Conservation (phyloP, 1,140 invertebrate species). For the Macrobrachium rosenbergii region DNA sequence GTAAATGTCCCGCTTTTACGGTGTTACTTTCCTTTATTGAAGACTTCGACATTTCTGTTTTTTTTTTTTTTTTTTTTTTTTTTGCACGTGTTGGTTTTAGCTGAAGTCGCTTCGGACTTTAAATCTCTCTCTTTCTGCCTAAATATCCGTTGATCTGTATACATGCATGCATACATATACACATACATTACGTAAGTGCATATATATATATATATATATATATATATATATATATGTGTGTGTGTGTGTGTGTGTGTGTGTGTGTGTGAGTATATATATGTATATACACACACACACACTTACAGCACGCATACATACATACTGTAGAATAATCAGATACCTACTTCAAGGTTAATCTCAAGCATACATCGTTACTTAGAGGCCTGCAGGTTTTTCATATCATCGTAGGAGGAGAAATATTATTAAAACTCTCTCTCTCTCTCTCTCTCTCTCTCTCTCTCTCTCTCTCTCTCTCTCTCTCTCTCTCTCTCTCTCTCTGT, state of each 20-base stretch:
- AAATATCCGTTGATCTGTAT: too few species aligned
- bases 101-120: too few species aligned
- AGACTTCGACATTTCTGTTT: too few species aligned
- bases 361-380: too few species aligned
- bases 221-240: conserved; percentile 35
- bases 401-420: too few species aligned
- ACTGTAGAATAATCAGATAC: too few species aligned
- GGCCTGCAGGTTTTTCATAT: neutral
- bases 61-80: too few species aligned
- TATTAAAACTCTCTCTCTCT: conserved; percentile 9
- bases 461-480: conserved; percentile 13
- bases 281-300: neutral
- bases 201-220: conserved; percentile 14
- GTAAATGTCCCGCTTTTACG: too few species aligned
- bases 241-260: neutral
- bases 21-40: too few species aligned
- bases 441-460: conserved; percentile 18
- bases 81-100: too few species aligned
- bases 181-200: neutral
- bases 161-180: neutral
- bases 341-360: too few species aligned
- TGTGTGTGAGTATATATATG: neutral
- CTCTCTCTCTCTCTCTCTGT: conserved; percentile 4
- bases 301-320: neutral
- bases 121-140: too few species aligned